Percentiles rank a stretch among this genome's conserved stretches.
Conservation (phyloP, 2,888 invertebrate species). For the Ochropleura leucogaster region DNA sequence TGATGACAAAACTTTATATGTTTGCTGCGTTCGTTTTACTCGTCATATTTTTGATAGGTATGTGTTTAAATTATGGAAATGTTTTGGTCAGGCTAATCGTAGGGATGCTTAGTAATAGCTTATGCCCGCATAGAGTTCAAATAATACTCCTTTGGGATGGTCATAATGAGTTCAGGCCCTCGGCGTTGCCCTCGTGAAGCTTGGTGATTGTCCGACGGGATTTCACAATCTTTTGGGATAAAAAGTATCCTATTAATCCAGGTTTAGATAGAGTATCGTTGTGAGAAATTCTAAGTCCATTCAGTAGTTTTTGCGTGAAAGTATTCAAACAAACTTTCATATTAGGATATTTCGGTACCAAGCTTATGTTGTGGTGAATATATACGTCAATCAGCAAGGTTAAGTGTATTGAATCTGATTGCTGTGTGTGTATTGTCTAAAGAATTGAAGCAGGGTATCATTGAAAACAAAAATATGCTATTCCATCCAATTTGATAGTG, state of each 20-base stretch:
- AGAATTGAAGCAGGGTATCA: neutral
- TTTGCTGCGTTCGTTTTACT: conserved; percentile 74
- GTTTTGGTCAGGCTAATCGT: neutral
- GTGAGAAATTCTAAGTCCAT: too few species aligned
- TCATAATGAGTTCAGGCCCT: too few species aligned
- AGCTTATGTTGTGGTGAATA: neutral
- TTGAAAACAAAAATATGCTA: neutral
- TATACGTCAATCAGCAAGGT: neutral
- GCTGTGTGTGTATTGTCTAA: neutral
- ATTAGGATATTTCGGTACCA: neutral
- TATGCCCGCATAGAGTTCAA: too few species aligned
- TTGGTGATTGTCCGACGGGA: too few species aligned
- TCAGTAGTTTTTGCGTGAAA: too few species aligned
- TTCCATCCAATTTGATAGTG: neutral
- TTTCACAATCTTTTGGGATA: too few species aligned
- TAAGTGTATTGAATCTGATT: neutral
- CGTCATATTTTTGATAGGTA: conserved; percentile 80
- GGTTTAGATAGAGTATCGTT: too few species aligned
- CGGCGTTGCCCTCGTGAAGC: too few species aligned
- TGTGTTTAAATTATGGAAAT: conserved; percentile 47
- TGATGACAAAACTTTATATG: conserved; percentile 76
- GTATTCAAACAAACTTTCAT: too few species aligned
- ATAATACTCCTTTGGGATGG: too few species aligned
- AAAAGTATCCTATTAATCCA: too few species aligned
- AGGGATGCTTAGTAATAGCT: neutral